These are phyloP conservation scores for Callyntrura guangdongensis DNA, from an alignment of 2,888 invertebrate genomes.

Conservation along the genomic window DNA sequence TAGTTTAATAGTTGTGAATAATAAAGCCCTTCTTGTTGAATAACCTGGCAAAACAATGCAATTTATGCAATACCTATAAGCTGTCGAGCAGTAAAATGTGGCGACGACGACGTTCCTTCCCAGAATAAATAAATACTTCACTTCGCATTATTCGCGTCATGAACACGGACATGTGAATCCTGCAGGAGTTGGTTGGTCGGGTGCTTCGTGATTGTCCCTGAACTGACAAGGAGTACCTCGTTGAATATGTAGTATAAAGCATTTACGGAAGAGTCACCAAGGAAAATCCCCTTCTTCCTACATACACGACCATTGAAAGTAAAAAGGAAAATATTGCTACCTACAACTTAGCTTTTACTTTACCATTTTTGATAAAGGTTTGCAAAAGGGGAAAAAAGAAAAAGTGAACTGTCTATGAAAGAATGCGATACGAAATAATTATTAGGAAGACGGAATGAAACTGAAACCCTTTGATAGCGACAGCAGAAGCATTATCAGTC, in stretches of 20 bases:
- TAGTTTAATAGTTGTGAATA: slow-evolving; percentile 11
- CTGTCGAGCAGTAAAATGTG: background rate
- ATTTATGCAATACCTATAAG: slow-evolving; percentile 17
- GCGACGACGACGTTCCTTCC: slow-evolving; percentile 20
- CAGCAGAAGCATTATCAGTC: slow-evolving; percentile 1
- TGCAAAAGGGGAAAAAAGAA: background rate
- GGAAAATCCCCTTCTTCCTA: slow-evolving; percentile 31
- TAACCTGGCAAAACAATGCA: slow-evolving; percentile 10
- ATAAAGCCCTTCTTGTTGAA: background rate
- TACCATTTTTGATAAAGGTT: background rate
- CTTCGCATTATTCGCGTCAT: background rate
- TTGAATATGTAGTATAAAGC: background rate
- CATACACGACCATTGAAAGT: slow-evolving; percentile 13
- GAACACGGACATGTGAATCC: background rate
- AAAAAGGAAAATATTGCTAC: slow-evolving; percentile 7
- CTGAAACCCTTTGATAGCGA: slow-evolving; percentile 37
- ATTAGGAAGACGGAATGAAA: slow-evolving; percentile 38
- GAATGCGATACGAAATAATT: background rate
- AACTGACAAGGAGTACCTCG: background rate
- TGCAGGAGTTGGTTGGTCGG: background rate
- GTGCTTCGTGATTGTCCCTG: background rate
- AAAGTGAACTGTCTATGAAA: background rate
- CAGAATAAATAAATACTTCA: slow-evolving; percentile 3
- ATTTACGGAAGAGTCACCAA: slow-evolving; percentile 20
- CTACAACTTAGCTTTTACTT: slow-evolving; percentile 23